Evolutionary conservation across 2,113 vertebrate genomes (phyloP), one percentile per base, ranked within the genome.

Genomic region (Coreoperca whiteheadi): DNA sequence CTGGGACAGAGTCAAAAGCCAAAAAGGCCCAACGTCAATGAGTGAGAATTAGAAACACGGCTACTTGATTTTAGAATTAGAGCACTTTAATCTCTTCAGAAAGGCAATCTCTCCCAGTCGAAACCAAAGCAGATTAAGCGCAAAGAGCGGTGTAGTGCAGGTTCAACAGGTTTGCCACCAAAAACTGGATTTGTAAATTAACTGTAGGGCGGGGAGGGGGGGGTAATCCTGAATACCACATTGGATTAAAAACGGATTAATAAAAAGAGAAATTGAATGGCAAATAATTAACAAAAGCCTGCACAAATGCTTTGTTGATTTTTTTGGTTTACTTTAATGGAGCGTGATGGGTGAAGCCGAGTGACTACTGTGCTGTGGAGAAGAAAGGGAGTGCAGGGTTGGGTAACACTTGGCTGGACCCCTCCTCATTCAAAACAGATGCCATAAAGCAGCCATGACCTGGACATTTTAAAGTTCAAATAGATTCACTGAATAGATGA

Each of bases 341-440:
- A 85, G 84, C 34, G 65, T 93, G 93, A 91, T 90, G 81, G 91
- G 90, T 93, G 92, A 92, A 89, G 89, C 84, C 82, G 82, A 83
- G 82, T 61, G 66, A 81, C 88, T 83, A 70, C 71, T 64, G 71
- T 37, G 69, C 85, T 75, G 87, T 50, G 79, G 70, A 70, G 60
- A 78, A 74, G 67, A 88, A 41, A 61, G 61, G 79, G 66, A 32
- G 81, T 70, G 81, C 69, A 59, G 76, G 57, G 25, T 6, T 89
- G 90, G 87, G 89, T 84, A 89, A 91, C 92, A 88, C 92, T 91
- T 89, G 89, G 82, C 87, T 50, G 74, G 74, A 80, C 64, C 41
- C 70, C 59, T 61, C 72, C 76, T 63, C 57, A 2, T 71, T 60
- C 16, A 25, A 46, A 72, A 51, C 59, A 71, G 75, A 81, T 34